A percentile compares a stretch with the other conserved stretches of the same genome.
Evolutionary conservation across 30 jellyfish, hydroid and myxozoan species (phyloP).

Genomic region (Rhopilema esculentum): DNA sequence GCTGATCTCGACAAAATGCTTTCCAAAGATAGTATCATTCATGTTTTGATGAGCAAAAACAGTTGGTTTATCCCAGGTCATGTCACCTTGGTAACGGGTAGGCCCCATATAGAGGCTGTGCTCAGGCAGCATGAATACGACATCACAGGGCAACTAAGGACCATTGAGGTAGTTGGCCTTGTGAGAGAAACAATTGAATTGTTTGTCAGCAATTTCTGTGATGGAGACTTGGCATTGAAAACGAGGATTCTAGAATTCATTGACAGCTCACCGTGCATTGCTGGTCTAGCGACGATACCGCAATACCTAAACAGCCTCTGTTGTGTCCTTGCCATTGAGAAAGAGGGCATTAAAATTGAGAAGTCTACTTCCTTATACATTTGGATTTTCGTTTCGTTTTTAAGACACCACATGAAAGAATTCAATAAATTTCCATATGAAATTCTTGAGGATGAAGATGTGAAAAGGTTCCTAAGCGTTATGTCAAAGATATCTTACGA

Average conservation of each 20-base stretch:
- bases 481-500: constrained; percentile 5
- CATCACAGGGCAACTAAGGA: not conserved
- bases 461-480: not conserved
- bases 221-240: not conserved
- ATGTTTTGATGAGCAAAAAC: not conserved
- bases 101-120: constrained; percentile 25
- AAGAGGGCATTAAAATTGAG: not conserved
- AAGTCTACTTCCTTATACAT: constrained; percentile 12
- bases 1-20: constrained; percentile 1
- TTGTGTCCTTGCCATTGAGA: constrained; percentile 10
- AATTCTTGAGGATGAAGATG: not conserved
- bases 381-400: not conserved
- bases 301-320: constrained; percentile 13
- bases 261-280: not conserved
- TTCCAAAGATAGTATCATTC: not conserved
- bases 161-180: constrained; percentile 25
- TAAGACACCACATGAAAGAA: not conserved
- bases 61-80: not conserved
- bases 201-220: not conserved
- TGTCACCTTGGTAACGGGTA: constrained; percentile 9
- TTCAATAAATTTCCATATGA: not conserved
- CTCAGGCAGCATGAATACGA: not conserved
- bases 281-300: constrained; percentile 19
- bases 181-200: not conserved
- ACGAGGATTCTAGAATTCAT: not conserved